Conservation (phyloP, 2,797 vertebrate genomes). For the Avahi laniger region DNA sequence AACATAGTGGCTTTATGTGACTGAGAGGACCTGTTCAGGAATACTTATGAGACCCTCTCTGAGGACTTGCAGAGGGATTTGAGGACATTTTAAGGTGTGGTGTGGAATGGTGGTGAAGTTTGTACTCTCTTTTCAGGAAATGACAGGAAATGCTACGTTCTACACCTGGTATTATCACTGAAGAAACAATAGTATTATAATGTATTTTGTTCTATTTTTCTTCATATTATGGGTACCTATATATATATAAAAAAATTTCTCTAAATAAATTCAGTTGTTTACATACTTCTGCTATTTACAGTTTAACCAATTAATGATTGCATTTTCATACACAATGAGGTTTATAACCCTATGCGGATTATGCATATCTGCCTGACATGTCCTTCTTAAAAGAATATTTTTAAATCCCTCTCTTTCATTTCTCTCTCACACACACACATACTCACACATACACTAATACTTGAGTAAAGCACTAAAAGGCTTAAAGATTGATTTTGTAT, state of each 20-base stretch:
- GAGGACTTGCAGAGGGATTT: neutral
- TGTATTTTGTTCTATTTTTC: neutral
- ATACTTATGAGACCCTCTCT: neutral
- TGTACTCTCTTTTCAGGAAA: neutral
- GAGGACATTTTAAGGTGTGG: neutral
- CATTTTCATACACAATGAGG: neutral
- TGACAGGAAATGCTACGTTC: neutral
- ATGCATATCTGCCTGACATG: neutral
- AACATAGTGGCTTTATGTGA: neutral
- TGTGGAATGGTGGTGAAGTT: neutral
- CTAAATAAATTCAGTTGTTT: neutral
- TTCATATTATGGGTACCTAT: neutral
- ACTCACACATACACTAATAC: neutral
- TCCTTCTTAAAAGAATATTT: neutral
- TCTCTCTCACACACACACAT: neutral
- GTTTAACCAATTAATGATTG: neutral
- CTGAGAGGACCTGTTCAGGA: neutral
- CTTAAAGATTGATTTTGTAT: constrained; percentile 17
- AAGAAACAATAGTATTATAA: neutral
- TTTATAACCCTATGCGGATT: neutral
- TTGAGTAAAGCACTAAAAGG: neutral
- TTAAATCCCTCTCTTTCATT: neutral
- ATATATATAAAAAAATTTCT: neutral
- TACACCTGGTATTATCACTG: neutral
- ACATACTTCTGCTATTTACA: neutral